Evolutionary conservation across 2,113 vertebrate genomes (phyloP), one percentile per base, ranked within the genome.

Genomic region (Amazona guildingii): DNA sequence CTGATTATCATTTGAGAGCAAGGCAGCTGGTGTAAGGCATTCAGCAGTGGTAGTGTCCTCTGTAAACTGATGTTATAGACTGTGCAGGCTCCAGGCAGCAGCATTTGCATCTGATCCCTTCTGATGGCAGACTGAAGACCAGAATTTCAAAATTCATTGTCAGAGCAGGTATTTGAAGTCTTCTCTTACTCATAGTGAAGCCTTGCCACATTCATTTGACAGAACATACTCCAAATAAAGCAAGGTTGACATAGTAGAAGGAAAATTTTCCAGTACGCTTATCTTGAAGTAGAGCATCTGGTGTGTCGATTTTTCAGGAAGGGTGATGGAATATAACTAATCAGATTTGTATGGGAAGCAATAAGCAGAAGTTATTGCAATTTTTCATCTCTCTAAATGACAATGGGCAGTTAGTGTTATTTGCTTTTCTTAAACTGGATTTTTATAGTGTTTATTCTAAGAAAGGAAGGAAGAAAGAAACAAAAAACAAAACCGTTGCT

Each of bases 391-490:
- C 23, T 92, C 61, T 92, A 52, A 95, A 72, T 93, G 44, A 92
- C 94, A 95, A 83, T 48, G 66, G 74, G 11, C 81, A 96, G 90
- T 97, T 96, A 95, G 48, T 91, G 70, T 77, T 93, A 94, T 80
- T 75, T 95, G 63, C 20, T 85, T 18, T 88, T 88, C 46, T 91
- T 89, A 91, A 88, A 69, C 31, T 69, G 51, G 25, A 27, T 79
- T 92, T 95, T 97, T 93, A 10, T 70, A 87, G 46, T 48, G 29
- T 76, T 92, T 85, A 44, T 77, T 95, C 83, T 48, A 83, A 83
- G 67, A 93, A 92, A 54, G 20, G n/a, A 73, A 92, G 61, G 1
- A 90, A 57, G 43, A 29, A 46, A 51, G 51, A 79, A 83, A 66
- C 18, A 78, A 69, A 57, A 87, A 75, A 41, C 28, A 80, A 75